These are phyloP conservation scores for Phytoseiulus persimilis DNA, from an alignment of 2,888 invertebrate genomes.

Conservation along the genomic window DNA sequence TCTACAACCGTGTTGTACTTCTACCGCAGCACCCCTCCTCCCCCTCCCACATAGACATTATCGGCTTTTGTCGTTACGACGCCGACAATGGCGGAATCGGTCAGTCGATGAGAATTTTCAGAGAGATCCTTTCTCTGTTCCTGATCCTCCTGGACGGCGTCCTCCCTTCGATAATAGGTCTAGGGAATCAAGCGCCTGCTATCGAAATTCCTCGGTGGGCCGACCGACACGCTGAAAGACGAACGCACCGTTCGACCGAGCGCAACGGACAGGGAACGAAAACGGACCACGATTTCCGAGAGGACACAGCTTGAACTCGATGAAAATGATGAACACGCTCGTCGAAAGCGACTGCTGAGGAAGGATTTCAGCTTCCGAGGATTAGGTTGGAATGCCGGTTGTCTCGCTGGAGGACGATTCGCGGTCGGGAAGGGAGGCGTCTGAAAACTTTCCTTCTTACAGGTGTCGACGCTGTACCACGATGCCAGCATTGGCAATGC, in stretches of 20 bases:
- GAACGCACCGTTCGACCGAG: background rate
- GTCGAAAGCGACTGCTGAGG: too few relatives aligned
- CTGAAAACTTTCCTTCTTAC: background rate
- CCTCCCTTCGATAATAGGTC: background rate
- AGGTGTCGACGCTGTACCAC: conserved; percentile 58
- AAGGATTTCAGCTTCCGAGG: too few relatives aligned
- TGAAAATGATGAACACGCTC: too few relatives aligned
- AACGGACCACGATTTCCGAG: background rate
- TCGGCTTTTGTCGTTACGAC: background rate
- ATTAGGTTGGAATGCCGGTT: too few relatives aligned
- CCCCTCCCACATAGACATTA: background rate
- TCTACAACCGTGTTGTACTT: background rate
- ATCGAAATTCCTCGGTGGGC: background rate
- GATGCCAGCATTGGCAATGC: conserved; percentile 82
- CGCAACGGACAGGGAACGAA: background rate
- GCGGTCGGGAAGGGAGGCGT: background rate
- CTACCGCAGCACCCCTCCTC: background rate
- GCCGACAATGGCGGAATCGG: background rate
- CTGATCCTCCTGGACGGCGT: background rate
- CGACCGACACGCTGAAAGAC: background rate
- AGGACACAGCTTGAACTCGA: too few relatives aligned
- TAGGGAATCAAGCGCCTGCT: background rate
- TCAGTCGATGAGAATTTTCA: background rate
- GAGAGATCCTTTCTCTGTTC: background rate
- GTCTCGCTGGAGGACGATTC: too few relatives aligned